Percentiles rank a stretch among this genome's conserved stretches.
Conservation (phyloP, 30 jellyfish, hydroid and myxozoan species). For the Aurelia coerulea region DNA sequence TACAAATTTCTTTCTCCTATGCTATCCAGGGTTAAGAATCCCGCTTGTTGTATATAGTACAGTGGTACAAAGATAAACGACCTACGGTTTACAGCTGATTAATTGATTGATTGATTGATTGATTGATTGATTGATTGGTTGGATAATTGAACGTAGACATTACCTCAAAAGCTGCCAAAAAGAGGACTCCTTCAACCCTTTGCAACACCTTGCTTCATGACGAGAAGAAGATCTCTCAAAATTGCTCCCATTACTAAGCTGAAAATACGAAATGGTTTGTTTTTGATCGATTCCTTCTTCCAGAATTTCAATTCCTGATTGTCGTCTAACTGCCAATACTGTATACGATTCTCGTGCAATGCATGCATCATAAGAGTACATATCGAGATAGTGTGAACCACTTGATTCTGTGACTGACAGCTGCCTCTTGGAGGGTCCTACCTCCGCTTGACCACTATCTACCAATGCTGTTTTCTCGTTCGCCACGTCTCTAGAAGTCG, state of each 20-base stretch:
- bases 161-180: conserved; percentile 26
- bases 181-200: conserved; percentile 29
- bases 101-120: too few relatives aligned
- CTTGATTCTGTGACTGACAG: background rate
- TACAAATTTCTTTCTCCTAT: too few relatives aligned
- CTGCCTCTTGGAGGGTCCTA: too few relatives aligned
- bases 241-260: background rate
- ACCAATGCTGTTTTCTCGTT: conserved; percentile 7
- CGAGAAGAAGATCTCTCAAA: background rate
- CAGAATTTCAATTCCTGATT: background rate
- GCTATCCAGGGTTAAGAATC: too few relatives aligned
- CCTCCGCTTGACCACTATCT: too few relatives aligned
- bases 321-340: conserved; percentile 14
- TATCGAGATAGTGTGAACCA: background rate
- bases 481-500: too few relatives aligned
- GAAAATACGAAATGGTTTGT: conserved; percentile 23
- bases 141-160: too few relatives aligned
- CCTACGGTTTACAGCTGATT: too few relatives aligned
- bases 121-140: too few relatives aligned
- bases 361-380: conserved; percentile 18
- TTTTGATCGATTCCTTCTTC: background rate
- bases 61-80: too few relatives aligned
- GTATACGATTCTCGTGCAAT: conserved; percentile 28
- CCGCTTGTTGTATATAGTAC: too few relatives aligned
- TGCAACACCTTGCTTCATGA: conserved; percentile 2